A percentile compares a stretch with the other conserved stretches of the same genome.
Conservation (phyloP, 2,888 invertebrate genomes). For the Halictus ligatus region DNA sequence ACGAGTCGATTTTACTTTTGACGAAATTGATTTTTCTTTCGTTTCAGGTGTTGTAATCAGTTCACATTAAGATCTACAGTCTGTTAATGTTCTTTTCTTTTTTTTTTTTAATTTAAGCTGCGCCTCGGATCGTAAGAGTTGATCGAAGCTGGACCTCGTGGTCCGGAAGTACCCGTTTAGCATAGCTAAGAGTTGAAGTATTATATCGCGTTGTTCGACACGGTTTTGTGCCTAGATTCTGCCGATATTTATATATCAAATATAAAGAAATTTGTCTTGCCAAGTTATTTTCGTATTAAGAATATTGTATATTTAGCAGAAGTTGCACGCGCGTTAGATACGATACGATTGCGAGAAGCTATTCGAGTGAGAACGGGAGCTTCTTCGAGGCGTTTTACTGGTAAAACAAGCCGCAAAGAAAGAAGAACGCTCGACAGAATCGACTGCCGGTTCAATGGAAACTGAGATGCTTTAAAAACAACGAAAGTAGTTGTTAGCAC, state of each 20-base stretch:
- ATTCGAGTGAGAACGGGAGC: background rate
- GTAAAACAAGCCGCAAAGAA: conserved; percentile 23
- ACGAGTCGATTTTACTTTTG: background rate
- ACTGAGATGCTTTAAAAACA: conserved; percentile 68
- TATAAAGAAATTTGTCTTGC: conserved; percentile 59
- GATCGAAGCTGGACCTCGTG: background rate
- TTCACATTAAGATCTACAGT: background rate
- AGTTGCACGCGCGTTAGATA: conserved; percentile 36
- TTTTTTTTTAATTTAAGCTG: background rate
- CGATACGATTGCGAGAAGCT: conserved; percentile 20
- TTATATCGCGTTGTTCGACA: conserved; percentile 35
- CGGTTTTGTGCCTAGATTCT: conserved; percentile 41
- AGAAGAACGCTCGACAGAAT: background rate
- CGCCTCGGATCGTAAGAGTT: background rate
- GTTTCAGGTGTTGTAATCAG: background rate
- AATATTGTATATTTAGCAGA: conserved; percentile 20
- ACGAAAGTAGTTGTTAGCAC: conserved; percentile 73
- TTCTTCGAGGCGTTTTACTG: conserved; percentile 32
- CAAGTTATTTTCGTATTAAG: conserved; percentile 64
- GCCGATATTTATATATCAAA: conserved; percentile 49
- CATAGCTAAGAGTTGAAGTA: conserved; percentile 29
- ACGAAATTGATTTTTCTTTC: background rate
- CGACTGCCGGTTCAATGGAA: conserved; percentile 35
- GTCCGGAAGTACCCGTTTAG: conserved; percentile 9
- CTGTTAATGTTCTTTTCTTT: background rate